Base-by-base conservation (phyloP, 2,888 invertebrate species). In the Tuta absoluta region DNA sequence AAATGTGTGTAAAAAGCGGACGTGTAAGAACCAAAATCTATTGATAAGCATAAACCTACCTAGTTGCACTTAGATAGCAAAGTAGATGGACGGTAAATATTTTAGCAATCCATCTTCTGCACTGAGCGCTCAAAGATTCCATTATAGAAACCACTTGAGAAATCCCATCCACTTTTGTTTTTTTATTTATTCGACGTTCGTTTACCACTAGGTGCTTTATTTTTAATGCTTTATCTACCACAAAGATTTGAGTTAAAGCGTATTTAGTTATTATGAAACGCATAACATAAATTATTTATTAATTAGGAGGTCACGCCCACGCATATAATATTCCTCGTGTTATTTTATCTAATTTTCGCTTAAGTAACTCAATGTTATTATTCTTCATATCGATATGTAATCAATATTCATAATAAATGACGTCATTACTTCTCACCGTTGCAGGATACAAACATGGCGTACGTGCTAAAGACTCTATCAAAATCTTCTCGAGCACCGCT, bases 381-480 rank as follows among this genome's bases (percentile, higher is more conserved):
- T n/a, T n/a, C n/a, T n/a, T n/a, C n/a, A n/a, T n/a, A n/a, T n/a
- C n/a, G n/a, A n/a, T n/a, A n/a, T n/a, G n/a, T n/a, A n/a, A n/a
- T n/a, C n/a, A n/a, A 8, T 33, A 7, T 33, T 28, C 28, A 28
- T 28, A 28, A 33, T 33, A 10, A 8, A 28, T 33, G 33, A n/a
- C n/a, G n/a, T n/a, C n/a, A n/a, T n/a, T 33, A 33, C 28, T 28
- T 33, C 33, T 75, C 75, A 75, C 75, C 74, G 79, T 81, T 80
- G 75, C 74, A 81, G 81, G 68, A 63, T 69, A 68, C 73, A 10
- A 69, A 72, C 67, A 88, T 88, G 88, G 79, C 84, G 71, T 81
- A 79, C 73, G 71, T 87, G 62, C 75, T 79, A 65, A 84, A 78
- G 71, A 72, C 73, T 68, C 41, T 78, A 65, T 72, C 75, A 68